Base-by-base conservation (phyloP, 1,140 invertebrate genomes). In the Hycleus phaleratus region DNA sequence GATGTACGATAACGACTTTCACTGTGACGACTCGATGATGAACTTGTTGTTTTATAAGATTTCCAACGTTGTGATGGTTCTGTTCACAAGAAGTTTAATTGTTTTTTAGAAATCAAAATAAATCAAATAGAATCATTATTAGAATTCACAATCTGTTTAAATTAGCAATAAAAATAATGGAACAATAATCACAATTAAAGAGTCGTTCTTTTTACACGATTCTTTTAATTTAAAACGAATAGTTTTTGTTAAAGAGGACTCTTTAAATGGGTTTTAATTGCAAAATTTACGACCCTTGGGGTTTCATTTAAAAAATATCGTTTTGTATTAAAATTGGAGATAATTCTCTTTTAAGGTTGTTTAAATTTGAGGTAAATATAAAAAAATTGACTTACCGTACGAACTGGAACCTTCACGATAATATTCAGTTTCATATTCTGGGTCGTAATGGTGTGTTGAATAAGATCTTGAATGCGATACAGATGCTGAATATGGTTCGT, bases 61-160 rank as follows among this genome's bases (percentile, higher is more conserved):
- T 66, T 66, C 64, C 64, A 66, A 52, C 59, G 57, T 18, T 63
- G 57, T 26, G 64, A 56, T 45, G 64, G 48, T 60, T 62, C 63
- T 65, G 63, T 65, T 49, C 58, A 65, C 60, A 62, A 62, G 18
- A 18, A 18, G 18, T 56, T 60, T 61, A 46, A 54, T 46, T 39
- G 39, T 32, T 46, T 57, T 45, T 58, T 58, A 56, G 26, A 56
- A 42, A 45, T 32, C 46, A 42, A 55, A 46, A 47, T 26, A 54
- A 54, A 26, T 54, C 24, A 54, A 53, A 44, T 54, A 40, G 10
- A 24, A 32, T 26, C 18, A 18, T 18, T 18, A 18, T 18, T 18
- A 18, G 18, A 32, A 32, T 5, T 32, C 32, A 32, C 32, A 32
- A 32, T 32, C 7, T 32, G 32, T 32, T 32, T 32, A 32, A 32